Conservation (phyloP, 2,888 invertebrate species). For the Protodeltote pygarga region DNA sequence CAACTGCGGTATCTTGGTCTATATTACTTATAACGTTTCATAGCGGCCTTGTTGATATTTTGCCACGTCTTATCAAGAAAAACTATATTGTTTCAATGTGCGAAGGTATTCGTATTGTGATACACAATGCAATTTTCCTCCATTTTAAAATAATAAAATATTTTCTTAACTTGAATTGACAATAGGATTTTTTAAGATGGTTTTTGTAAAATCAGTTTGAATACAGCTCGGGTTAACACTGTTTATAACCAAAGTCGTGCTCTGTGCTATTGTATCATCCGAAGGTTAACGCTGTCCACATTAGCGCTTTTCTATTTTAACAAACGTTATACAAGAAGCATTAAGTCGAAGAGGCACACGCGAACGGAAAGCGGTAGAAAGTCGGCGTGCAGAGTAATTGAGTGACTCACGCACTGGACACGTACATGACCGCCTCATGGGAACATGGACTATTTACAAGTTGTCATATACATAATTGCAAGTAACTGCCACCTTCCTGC, state of each 20-base stretch:
- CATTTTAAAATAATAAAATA: too few species aligned
- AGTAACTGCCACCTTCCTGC: slow-evolving; percentile 60
- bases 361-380: slow-evolving; percentile 74
- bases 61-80: slow-evolving; percentile 31
- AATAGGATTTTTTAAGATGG: too few species aligned
- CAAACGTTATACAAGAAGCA: slow-evolving; percentile 74
- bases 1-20: too few species aligned
- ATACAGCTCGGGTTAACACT: too few species aligned
- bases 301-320: slow-evolving; percentile 79
- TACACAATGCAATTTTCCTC: neutral
- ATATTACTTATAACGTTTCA: slow-evolving; percentile 35
- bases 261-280: too few species aligned
- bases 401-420: slow-evolving; percentile 74
- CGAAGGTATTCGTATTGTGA: neutral
- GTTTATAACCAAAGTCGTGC: too few species aligned
- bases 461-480: slow-evolving; percentile 71
- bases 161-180: too few species aligned
- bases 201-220: too few species aligned
- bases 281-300: slow-evolving; percentile 60
- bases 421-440: slow-evolving; percentile 48
- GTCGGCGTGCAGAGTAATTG: slow-evolving; percentile 64
- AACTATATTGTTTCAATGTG: slow-evolving; percentile 27
- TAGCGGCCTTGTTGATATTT: slow-evolving; percentile 35
- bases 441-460: slow-evolving; percentile 66
- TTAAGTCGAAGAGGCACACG: slow-evolving; percentile 64